A percentile compares a stretch with the other conserved stretches of the same genome.
Conservation (phyloP, 2,888 invertebrate species). For the Leistus spinibarbis region DNA sequence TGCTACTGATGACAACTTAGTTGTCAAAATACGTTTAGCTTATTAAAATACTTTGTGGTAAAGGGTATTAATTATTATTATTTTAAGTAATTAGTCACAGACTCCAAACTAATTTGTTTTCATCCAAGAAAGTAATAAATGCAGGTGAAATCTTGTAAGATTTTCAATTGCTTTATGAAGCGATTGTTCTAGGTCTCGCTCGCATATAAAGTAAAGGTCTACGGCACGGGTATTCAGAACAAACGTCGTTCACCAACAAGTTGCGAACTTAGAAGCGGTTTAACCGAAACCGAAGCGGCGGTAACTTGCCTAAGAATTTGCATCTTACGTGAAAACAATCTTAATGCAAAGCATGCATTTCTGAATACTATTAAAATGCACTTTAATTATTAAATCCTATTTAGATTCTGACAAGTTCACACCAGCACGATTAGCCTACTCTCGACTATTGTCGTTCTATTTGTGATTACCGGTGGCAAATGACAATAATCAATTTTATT, state of each 20-base stretch:
- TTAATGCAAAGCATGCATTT: constrained; percentile 29
- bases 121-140: too few species aligned
- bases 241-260: neutral
- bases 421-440: neutral
- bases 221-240: neutral
- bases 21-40: too few species aligned
- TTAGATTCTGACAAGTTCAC: constrained; percentile 19
- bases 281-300: constrained; percentile 9
- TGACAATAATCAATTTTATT: too few species aligned
- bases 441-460: too few species aligned
- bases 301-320: constrained; percentile 27
- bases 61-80: too few species aligned
- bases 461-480: too few species aligned
- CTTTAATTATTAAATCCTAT: constrained; percentile 37
- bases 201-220: neutral
- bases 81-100: too few species aligned
- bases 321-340: constrained; percentile 37
- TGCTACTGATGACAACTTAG: too few species aligned
- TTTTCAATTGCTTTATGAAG: neutral
- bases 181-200: neutral
- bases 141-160: neutral
- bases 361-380: constrained; percentile 34
- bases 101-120: too few species aligned
- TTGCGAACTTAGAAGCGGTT: neutral
- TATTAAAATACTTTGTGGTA: too few species aligned